Percentiles rank a stretch among this genome's conserved stretches.
phyloP scores from a whole-genome alignment of 2,797 vertebrate species.

The Notoglanidium macrostoma region DNA sequence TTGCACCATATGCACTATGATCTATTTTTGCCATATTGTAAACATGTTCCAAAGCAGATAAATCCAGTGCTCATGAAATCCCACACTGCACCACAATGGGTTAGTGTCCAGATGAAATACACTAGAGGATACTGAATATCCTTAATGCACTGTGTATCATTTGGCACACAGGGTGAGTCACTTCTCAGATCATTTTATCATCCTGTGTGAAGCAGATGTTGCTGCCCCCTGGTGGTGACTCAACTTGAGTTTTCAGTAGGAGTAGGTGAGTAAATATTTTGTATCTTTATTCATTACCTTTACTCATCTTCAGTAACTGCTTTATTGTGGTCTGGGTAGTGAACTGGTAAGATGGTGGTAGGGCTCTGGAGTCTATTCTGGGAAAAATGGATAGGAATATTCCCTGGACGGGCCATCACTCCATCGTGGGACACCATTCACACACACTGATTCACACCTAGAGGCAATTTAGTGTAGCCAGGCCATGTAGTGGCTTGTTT shows the following conservation, averaged over 20 bases:
- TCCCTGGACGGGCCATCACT: neutral
- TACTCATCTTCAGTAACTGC: neutral
- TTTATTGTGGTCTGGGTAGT: neutral
- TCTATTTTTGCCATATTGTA: neutral
- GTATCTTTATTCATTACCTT: neutral
- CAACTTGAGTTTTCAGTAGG: neutral
- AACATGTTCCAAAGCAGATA: neutral
- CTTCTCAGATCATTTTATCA: neutral
- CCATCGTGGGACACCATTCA: neutral
- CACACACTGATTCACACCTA: neutral
- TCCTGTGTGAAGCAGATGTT: neutral
- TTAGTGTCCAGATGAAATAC: neutral
- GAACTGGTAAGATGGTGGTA: neutral
- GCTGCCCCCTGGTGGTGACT: constrained; percentile 6
- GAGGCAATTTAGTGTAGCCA: neutral
- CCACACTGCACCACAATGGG: neutral
- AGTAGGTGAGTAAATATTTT: neutral
- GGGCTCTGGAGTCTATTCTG: neutral
- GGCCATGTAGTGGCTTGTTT: neutral
- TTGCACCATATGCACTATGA: neutral
- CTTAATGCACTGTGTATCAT: neutral
- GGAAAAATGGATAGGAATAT: neutral
- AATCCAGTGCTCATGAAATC: neutral
- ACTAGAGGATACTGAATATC: neutral
- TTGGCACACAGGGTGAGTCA: no score